These are phyloP conservation scores for Stegodyphus dumicola DNA, from an alignment of 1,140 invertebrate species.

Conservation along the genomic window DNA sequence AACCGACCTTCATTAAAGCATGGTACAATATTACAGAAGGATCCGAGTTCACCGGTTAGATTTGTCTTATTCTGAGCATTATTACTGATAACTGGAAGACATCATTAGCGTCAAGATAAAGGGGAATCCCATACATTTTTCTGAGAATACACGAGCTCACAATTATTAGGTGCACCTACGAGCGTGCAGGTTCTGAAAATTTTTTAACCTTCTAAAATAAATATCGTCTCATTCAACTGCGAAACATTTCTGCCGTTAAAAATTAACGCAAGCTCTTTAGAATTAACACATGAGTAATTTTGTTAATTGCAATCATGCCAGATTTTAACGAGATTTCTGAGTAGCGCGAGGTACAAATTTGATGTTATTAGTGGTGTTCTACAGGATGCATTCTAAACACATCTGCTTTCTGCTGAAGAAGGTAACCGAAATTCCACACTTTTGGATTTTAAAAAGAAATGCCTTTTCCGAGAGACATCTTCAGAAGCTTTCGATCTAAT, in stretches of 20 bases:
- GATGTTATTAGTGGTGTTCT: background rate
- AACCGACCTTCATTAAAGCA: too few species aligned
- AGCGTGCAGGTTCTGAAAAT: background rate
- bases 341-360: background rate
- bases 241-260: background rate
- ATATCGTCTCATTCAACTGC: background rate
- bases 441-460: background rate
- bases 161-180: too few species aligned
- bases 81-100: too few species aligned
- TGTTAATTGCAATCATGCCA: background rate
- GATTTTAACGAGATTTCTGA: background rate
- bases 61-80: too few species aligned
- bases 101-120: too few species aligned
- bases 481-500: background rate
- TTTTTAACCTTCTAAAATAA: background rate
- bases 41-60: too few species aligned
- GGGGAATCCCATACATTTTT: too few species aligned
- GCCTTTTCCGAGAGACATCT: background rate
- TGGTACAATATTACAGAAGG: too few species aligned
- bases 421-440: background rate
- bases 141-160: too few species aligned
- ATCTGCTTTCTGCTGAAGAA: background rate
- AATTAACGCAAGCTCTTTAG: background rate
- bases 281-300: background rate
- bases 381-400: background rate